A percentile compares a stretch with the other conserved stretches of the same genome.
Evolutionary conservation across 2,113 vertebrate genomes (phyloP).

Genomic region (Pyxicephalus adspersus): DNA sequence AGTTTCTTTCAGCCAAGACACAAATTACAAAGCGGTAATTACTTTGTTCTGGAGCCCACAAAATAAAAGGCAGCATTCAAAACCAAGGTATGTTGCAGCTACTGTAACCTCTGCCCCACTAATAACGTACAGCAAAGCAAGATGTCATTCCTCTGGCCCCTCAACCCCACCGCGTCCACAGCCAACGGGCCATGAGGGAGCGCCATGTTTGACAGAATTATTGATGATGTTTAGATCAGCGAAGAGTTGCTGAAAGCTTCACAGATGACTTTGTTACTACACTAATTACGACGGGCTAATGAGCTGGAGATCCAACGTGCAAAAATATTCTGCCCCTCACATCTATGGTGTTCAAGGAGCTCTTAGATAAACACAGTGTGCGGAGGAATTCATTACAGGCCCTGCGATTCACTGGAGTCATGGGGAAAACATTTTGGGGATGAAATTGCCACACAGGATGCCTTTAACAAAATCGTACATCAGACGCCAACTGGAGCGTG

Average conservation of each 20-base stretch:
- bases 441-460: constrained; percentile 20
- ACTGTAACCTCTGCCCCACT: constrained; percentile 18
- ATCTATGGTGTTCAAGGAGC: neutral
- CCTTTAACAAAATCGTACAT: neutral
- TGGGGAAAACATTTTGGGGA: neutral
- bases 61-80: constrained; percentile 28
- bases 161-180: constrained; percentile 8
- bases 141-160: constrained; percentile 27
- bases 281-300: constrained; percentile 22
- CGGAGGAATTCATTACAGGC: constrained; percentile 5
- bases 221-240: constrained; percentile 45
- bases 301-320: neutral
- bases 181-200: constrained; percentile 13
- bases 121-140: constrained; percentile 32
- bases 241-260: constrained; percentile 33
- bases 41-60: constrained; percentile 17
- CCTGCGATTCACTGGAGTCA: neutral
- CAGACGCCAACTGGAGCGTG: no score
- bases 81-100: constrained; percentile 22
- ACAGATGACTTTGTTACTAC: constrained; percentile 5
- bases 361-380: constrained; percentile 24
- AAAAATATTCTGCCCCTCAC: neutral
- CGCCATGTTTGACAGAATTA: constrained; percentile 35
- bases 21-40: constrained; percentile 23
- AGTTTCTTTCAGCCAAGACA: neutral